These are phyloP conservation scores for Drosophila nigritarsus DNA, from an alignment of 2,888 invertebrate genomes.

Conservation along the genomic window DNA sequence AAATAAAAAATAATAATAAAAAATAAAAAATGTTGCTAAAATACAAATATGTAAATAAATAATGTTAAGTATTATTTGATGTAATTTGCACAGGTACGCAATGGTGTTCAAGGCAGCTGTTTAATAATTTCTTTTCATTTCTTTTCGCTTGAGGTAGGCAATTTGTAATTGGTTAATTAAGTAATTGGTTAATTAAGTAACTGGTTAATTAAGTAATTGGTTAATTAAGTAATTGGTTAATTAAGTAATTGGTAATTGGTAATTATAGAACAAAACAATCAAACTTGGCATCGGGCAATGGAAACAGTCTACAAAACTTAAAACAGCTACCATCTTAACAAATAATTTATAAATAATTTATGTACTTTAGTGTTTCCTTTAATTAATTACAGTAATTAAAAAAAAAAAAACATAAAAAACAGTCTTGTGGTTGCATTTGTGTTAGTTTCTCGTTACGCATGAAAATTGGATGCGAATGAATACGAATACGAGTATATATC, in stretches of 20 bases:
- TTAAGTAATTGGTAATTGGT: constrained; percentile 8
- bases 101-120: constrained; percentile 70
- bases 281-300: constrained; percentile 42
- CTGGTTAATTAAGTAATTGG: constrained; percentile 5
- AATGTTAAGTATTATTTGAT: constrained; percentile 61
- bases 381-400: constrained; percentile 36
- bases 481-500: constrained; percentile 42
- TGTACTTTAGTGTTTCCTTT: constrained; percentile 23
- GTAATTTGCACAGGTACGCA: constrained; percentile 79
- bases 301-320: constrained; percentile 39
- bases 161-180: constrained; percentile 24
- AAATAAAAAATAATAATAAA: neutral
- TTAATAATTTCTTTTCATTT: constrained; percentile 53
- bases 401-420: constrained; percentile 73
- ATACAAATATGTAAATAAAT: constrained; percentile 49
- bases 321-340: constrained; percentile 45
- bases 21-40: constrained; percentile 22
- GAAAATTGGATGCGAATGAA: constrained; percentile 64
- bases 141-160: constrained; percentile 69
- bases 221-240: constrained; percentile 22
- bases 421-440: constrained; percentile 85
- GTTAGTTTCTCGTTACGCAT: constrained; percentile 74
- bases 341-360: constrained; percentile 49
- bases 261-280: constrained; percentile 24
- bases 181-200: constrained; percentile 15